Evolutionary conservation across 2,888 invertebrate species (phyloP).

Genomic region (Caenorhabditis zanzibari): DNA sequence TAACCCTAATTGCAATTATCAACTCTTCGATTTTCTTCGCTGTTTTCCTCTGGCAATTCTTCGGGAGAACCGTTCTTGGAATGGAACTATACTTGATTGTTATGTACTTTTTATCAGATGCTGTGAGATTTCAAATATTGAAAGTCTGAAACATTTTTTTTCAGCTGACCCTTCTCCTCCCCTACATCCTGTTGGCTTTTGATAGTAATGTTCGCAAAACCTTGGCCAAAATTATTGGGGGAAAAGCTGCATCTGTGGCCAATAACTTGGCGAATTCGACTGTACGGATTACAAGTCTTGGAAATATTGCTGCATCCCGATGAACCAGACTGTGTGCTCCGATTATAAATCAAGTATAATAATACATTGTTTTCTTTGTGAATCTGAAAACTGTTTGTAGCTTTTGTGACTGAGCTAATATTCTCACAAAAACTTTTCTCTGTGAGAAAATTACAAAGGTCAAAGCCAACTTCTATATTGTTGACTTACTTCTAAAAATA

Average conservation of each 20-base stretch:
- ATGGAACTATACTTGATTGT: too few relatives aligned
- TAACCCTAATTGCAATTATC: background rate
- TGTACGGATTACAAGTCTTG: background rate
- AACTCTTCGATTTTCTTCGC: background rate
- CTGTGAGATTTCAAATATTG: background rate
- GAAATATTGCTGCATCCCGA: background rate
- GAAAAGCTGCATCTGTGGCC: background rate
- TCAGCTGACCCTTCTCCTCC: conserved; percentile 19
- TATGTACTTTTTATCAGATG: too few relatives aligned
- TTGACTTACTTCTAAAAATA: too few relatives aligned
- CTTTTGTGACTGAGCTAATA: too few relatives aligned
- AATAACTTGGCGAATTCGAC: background rate
- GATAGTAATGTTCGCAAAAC: conserved; percentile 12
- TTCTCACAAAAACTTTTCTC: too few relatives aligned
- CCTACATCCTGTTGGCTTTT: conserved; percentile 9
- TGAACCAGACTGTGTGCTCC: background rate
- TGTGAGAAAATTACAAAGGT: too few relatives aligned
- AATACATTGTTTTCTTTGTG: too few relatives aligned
- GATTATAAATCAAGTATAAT: too few relatives aligned
- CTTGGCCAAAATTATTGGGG: background rate
- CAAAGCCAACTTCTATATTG: too few relatives aligned
- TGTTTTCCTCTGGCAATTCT: background rate
- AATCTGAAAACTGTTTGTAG: too few relatives aligned
- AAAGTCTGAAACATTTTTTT: background rate
- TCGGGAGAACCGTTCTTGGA: too few relatives aligned